A percentile compares a stretch with the other conserved stretches of the same genome.
phyloP scores from a whole-genome alignment of 2,113 vertebrate genomes.

The Fregata magnificens region DNA sequence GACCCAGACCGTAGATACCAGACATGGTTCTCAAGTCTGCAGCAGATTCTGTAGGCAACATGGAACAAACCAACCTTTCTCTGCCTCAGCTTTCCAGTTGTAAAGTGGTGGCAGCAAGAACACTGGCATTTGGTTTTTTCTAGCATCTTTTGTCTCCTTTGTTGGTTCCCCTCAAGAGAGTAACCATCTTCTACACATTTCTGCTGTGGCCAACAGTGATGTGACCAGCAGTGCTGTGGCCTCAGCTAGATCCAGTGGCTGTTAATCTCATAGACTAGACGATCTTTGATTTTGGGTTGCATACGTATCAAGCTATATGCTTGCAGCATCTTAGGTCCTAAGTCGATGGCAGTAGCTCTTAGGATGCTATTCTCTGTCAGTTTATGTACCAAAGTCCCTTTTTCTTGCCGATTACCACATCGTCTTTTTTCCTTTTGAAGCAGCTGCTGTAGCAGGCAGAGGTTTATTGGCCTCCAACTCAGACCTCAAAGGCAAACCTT shows the following conservation, averaged over 20 bases:
- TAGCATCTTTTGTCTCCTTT: background rate
- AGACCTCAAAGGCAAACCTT: background rate
- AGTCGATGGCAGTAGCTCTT: background rate
- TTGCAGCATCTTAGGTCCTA: background rate
- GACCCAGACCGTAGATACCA: background rate
- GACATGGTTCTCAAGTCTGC: background rate
- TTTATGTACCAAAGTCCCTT: background rate
- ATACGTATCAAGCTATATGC: background rate
- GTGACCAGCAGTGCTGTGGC: background rate
- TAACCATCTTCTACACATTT: background rate
- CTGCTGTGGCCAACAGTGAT: background rate
- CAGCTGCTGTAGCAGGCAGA: background rate
- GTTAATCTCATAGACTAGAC: background rate
- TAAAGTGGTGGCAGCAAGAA: background rate
- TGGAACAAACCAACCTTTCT: too few relatives aligned
- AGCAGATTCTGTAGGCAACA: background rate
- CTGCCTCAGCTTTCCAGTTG: background rate
- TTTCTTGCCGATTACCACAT: background rate
- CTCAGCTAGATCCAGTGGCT: background rate
- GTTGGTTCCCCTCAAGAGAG: background rate
- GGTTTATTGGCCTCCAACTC: background rate
- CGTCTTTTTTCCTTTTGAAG: background rate
- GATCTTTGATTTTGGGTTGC: background rate
- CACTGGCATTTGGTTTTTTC: background rate
- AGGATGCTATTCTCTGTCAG: background rate